A percentile compares a stretch with the other conserved stretches of the same genome.
These are phyloP conservation scores for Halcyon malimbica DNA, from an alignment of 2,113 vertebrate genomes.

Conservation along the genomic window DNA sequence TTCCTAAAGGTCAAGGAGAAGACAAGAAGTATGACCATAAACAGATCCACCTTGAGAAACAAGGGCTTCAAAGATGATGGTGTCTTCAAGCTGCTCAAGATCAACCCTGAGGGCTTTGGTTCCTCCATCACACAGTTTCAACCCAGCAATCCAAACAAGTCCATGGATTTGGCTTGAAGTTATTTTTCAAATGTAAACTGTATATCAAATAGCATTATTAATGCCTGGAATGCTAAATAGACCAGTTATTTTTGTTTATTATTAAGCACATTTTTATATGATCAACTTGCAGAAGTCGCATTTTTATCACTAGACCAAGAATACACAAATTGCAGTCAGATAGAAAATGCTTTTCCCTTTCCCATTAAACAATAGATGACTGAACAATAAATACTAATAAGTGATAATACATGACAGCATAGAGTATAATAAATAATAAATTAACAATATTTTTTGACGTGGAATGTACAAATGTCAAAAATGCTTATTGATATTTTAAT, in stretches of 20 bases:
- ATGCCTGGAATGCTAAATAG: neutral
- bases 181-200: neutral
- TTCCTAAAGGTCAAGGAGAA: neutral
- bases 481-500: slow-evolving; percentile 38
- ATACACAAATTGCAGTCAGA: neutral
- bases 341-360: slow-evolving; percentile 32
- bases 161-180: neutral
- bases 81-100: neutral
- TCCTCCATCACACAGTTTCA: neutral
- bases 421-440: slow-evolving; percentile 63
- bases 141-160: neutral
- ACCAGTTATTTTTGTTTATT: neutral
- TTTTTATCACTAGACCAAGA: slow-evolving; percentile 15
- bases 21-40: neutral
- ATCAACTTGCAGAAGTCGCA: neutral
- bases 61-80: neutral
- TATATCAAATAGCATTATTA: neutral
- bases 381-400: slow-evolving; percentile 61
- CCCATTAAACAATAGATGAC: slow-evolving; percentile 14
- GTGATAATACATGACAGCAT: slow-evolving; percentile 30
- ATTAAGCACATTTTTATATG: neutral
- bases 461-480: slow-evolving; percentile 46
- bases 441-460: slow-evolving; percentile 52
- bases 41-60: neutral
- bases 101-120: neutral